These are phyloP conservation scores for Reinhardtius hippoglossoides DNA, from an alignment of 2,113 vertebrate genomes.

Conservation along the genomic window DNA sequence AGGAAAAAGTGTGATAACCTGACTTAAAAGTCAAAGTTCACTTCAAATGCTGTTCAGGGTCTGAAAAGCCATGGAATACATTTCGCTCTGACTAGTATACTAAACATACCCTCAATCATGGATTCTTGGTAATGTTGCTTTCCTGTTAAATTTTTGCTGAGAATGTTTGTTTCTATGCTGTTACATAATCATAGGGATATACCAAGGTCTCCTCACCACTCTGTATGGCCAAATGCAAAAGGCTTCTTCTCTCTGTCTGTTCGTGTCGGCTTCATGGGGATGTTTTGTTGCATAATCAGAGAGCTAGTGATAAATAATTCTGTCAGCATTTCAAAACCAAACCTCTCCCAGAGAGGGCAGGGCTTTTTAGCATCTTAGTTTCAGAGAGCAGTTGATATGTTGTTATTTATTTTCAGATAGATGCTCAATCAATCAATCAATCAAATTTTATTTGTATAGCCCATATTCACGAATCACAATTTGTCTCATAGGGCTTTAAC, in stretches of 20 bases:
- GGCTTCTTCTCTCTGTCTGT: conserved; percentile 53
- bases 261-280: conserved; percentile 36
- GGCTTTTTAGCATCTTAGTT: conserved; percentile 2
- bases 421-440: neutral
- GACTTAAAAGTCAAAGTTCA: too few species aligned
- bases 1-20: too few species aligned
- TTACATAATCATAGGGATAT: conserved; percentile 56
- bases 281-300: conserved; percentile 60
- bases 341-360: neutral
- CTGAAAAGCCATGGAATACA: too few species aligned
- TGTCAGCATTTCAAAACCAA: conserved; percentile 13
- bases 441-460: too few species aligned
- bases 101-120: too few species aligned
- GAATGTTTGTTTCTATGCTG: neutral
- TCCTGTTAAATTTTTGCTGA: neutral
- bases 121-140: too few species aligned
- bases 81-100: too few species aligned
- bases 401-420: conserved; percentile 11
- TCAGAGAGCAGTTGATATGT: conserved; percentile 10
- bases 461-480: too few species aligned
- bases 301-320: conserved; percentile 61
- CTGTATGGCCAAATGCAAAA: conserved; percentile 37
- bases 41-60: too few species aligned
- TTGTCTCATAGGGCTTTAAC: too few species aligned
- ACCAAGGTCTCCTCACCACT: conserved; percentile 34